phyloP scores from a whole-genome alignment of 2,113 vertebrate genomes.

The Natator depressus region DNA sequence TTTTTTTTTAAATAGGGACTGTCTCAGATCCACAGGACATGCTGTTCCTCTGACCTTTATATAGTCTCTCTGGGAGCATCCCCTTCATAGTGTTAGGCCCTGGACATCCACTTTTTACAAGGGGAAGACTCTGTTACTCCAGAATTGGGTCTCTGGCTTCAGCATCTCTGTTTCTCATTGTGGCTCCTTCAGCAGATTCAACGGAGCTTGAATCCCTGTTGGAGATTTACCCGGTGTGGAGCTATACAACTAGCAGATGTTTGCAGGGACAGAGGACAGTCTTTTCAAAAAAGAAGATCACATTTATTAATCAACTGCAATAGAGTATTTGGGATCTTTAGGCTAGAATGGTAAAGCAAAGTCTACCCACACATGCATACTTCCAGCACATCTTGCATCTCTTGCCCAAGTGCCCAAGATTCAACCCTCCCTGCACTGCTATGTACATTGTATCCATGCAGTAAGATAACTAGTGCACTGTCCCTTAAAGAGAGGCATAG shows the following conservation, averaged over 20 bases:
- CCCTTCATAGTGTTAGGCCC: neutral
- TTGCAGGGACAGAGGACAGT: neutral
- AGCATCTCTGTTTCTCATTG: neutral
- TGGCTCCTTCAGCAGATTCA: neutral
- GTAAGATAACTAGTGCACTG: neutral
- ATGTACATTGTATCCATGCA: neutral
- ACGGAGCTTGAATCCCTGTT: neutral
- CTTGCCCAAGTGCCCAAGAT: neutral
- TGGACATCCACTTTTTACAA: neutral
- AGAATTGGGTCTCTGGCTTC: neutral
- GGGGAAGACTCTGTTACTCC: accelerated
- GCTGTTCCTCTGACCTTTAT: neutral
- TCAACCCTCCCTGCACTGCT: neutral
- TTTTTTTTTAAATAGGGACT: neutral
- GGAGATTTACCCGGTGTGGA: neutral
- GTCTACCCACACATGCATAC: accelerated
- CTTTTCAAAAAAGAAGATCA: neutral
- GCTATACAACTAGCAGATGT: neutral
- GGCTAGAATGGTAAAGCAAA: neutral
- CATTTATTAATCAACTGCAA: neutral
- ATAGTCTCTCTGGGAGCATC: neutral
- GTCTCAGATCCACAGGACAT: neutral
- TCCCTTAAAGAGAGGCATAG: neutral
- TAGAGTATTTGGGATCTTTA: neutral
- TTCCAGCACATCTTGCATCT: neutral